phyloP scores from a whole-genome alignment of 2,888 invertebrate genomes.

The Octodonta nipae region DNA sequence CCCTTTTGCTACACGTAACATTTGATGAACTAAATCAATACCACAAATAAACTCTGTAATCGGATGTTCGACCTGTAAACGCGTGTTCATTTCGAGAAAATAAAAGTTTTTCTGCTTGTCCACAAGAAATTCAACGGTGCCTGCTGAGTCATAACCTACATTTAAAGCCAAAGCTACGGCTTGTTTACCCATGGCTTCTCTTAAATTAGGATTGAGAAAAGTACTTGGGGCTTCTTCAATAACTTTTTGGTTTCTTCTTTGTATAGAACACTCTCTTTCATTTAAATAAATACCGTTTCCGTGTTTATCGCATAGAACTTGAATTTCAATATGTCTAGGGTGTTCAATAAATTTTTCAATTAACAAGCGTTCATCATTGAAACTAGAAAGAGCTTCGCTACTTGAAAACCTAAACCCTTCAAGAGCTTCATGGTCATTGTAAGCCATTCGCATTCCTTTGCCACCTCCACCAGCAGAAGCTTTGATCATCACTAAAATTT shows the following conservation, averaged over 20 bases:
- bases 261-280: slow-evolving; percentile 53
- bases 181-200: slow-evolving; percentile 49
- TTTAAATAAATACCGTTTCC: slow-evolving; percentile 49
- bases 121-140: slow-evolving; percentile 54
- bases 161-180: slow-evolving; percentile 43
- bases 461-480: slow-evolving; percentile 58
- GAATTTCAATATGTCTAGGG: slow-evolving; percentile 53
- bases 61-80: slow-evolving; percentile 53
- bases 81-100: slow-evolving; percentile 58
- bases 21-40: slow-evolving; percentile 53
- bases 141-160: slow-evolving; percentile 48
- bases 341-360: slow-evolving; percentile 52
- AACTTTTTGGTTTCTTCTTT: slow-evolving; percentile 52
- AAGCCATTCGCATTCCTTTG: slow-evolving; percentile 56
- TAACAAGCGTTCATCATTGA: slow-evolving; percentile 50
- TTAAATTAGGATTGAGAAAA: slow-evolving; percentile 42
- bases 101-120: slow-evolving; percentile 49
- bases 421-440: slow-evolving; percentile 46
- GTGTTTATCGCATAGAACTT: slow-evolving; percentile 47
- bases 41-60: slow-evolving; percentile 55
- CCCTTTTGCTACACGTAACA: slow-evolving; percentile 50
- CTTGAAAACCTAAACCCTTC: slow-evolving; percentile 45
- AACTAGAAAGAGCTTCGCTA: slow-evolving; percentile 48
- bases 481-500: slow-evolving; percentile 62
- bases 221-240: slow-evolving; percentile 53